Conservation (phyloP, 1,140 invertebrate genomes). For the Drosophila asahinai region DNA sequence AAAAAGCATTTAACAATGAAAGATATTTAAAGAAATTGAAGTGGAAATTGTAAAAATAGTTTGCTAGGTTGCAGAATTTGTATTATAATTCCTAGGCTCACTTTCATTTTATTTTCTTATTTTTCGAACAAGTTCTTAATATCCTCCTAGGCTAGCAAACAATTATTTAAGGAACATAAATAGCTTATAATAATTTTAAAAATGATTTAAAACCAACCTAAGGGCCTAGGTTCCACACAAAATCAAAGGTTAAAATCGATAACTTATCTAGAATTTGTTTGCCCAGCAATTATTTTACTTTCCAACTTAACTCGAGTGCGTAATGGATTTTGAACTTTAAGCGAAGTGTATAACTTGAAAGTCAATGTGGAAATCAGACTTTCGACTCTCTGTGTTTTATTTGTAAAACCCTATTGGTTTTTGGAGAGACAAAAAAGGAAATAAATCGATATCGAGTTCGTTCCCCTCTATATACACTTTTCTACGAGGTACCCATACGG, state of each 20-base stretch:
- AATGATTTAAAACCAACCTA: background rate
- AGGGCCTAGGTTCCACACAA: background rate
- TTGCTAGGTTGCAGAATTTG: too few species aligned
- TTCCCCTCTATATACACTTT: background rate
- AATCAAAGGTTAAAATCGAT: conserved; percentile 36
- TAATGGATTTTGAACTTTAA: conserved; percentile 36
- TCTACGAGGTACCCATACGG: too few species aligned
- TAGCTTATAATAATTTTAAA: background rate
- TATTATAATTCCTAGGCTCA: too few species aligned
- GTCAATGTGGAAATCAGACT: background rate
- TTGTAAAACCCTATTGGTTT: background rate
- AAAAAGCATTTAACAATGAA: background rate
- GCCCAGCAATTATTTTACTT: conserved; percentile 33
- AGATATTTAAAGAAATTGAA: too few species aligned
- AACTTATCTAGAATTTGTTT: conserved; percentile 30
- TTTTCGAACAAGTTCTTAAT: background rate
- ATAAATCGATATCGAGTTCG: conserved; percentile 4
- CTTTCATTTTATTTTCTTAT: too few species aligned
- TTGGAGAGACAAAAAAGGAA: background rate
- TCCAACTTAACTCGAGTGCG: conserved; percentile 22
- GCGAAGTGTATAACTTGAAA: conserved; percentile 8
- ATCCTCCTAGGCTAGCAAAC: too few species aligned
- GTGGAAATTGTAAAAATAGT: too few species aligned
- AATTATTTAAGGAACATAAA: too few species aligned
- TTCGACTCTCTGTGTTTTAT: conserved; percentile 18